phyloP scores from a whole-genome alignment of 2,797 vertebrate genomes.

The Ptychadena robeensis region DNA sequence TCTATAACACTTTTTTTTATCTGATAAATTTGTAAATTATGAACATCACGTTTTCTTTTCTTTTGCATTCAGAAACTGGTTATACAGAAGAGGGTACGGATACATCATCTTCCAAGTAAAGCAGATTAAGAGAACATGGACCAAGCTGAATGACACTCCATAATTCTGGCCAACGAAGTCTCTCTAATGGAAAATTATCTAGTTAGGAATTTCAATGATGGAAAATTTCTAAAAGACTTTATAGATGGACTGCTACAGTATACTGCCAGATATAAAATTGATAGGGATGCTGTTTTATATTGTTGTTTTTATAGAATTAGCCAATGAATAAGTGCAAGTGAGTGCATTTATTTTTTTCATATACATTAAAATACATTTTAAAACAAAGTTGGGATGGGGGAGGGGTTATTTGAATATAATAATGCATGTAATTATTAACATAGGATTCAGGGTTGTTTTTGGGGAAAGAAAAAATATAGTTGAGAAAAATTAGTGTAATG shows the following conservation, averaged over 20 bases:
- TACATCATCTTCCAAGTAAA: not conserved
- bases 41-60: not conserved
- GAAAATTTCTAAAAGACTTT: no score
- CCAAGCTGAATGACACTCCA: not conserved
- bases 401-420: no score
- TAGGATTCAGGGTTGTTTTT: not conserved
- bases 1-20: not conserved
- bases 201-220: no score
- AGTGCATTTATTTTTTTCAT: not conserved
- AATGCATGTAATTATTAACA: not conserved
- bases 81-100: not conserved
- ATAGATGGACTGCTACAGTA: no score
- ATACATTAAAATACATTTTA: not conserved
- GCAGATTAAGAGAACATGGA: not conserved
- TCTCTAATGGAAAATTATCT: no score
- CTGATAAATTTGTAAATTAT: not conserved
- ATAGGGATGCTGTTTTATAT: not conserved
- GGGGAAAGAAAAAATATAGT: no score
- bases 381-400: not conserved
- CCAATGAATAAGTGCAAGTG: not conserved
- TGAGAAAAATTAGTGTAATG: no score
- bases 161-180: not conserved
- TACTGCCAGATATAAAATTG: not conserved
- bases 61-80: not conserved
- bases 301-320: not conserved